Percentiles rank a stretch among this genome's conserved stretches.
These are phyloP conservation scores for Tringa solitaria DNA, from an alignment of 2,113 vertebrate species.

Conservation along the genomic window DNA sequence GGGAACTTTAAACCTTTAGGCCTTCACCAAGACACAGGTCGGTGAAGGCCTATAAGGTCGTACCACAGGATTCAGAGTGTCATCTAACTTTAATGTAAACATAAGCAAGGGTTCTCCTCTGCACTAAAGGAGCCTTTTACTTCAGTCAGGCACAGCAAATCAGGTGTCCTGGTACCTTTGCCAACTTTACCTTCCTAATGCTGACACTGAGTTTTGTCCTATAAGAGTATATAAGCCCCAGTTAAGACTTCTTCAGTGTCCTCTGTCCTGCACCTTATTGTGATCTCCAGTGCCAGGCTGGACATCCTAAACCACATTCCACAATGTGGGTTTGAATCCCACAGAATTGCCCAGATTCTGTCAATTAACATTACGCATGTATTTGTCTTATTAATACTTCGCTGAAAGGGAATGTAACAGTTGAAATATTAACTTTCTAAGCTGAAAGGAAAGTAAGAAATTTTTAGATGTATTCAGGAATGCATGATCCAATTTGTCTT, in stretches of 20 bases:
- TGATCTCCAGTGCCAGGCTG: not conserved
- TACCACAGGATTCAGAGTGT: not conserved
- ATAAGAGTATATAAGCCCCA: not conserved
- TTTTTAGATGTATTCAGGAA: not conserved
- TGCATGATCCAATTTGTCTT: not conserved
- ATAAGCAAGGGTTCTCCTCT: not conserved
- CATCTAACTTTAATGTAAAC: not conserved
- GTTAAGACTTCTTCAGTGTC: not conserved
- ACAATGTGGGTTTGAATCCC: not conserved
- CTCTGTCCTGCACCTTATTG: not conserved
- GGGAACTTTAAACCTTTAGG: not conserved
- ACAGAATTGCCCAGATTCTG: not conserved
- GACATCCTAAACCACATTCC: not conserved
- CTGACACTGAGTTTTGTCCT: not conserved
- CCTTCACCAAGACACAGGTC: not conserved
- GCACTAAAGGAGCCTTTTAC: not conserved
- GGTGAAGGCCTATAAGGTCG: no score
- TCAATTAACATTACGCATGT: not conserved
- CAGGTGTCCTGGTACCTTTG: not conserved
- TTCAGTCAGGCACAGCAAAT: not conserved
- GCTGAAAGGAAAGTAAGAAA: not conserved
- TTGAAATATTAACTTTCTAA: constrained; percentile 7
- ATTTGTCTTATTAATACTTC: not conserved
- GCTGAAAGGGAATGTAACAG: not conserved
- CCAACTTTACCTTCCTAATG: not conserved